Evolutionary conservation across 2,888 invertebrate species (phyloP).

Genomic region (Odontocerum albicorne): DNA sequence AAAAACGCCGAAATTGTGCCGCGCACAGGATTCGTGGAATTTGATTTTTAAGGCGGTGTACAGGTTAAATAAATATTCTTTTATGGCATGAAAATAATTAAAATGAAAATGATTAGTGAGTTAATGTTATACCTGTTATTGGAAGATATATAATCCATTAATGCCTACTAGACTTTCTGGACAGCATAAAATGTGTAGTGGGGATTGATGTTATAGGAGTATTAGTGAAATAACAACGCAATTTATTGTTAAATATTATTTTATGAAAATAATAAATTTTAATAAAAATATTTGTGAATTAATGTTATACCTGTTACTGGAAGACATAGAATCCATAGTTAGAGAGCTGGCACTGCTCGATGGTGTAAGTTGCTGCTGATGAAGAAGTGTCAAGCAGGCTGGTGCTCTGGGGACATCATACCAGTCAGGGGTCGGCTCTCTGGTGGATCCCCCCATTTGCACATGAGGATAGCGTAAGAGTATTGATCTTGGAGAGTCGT

Average conservation of each 20-base stretch:
- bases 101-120: not conserved
- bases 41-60: no score
- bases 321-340: slow-evolving; percentile 35
- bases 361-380: slow-evolving; percentile 45
- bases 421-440: slow-evolving; percentile 9
- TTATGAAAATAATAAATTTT: no score
- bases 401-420: slow-evolving; percentile 55
- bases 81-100: no score
- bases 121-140: slow-evolving; percentile 24
- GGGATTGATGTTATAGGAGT: no score
- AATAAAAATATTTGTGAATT: not conserved
- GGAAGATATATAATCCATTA: slow-evolving; percentile 35
- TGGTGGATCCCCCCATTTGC: not conserved
- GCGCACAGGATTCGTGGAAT: no score
- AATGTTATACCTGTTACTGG: slow-evolving; percentile 27
- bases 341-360: slow-evolving; percentile 49
- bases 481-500: slow-evolving; percentile 51
- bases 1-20: no score
- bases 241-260: no score
- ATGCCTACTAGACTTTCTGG: no score
- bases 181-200: no score
- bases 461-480: not conserved
- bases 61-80: no score
- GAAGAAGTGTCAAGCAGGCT: slow-evolving; percentile 40
- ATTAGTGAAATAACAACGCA: no score